These are phyloP conservation scores for Pholis gunnellus DNA, from an alignment of 2,113 vertebrate genomes.

Conservation along the genomic window DNA sequence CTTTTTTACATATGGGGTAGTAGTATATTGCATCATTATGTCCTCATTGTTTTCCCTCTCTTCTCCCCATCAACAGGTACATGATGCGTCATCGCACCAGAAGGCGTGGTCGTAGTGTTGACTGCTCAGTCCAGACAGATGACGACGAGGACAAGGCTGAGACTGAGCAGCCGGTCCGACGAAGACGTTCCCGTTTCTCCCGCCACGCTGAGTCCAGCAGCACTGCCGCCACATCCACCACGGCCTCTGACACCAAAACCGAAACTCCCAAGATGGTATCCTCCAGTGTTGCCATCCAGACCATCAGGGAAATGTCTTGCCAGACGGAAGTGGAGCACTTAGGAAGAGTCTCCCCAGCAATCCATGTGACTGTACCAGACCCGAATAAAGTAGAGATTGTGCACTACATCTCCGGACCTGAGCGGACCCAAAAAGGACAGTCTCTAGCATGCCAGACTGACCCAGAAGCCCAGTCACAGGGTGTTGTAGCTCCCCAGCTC, in stretches of 20 bases:
- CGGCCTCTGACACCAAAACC: slow-evolving; percentile 83
- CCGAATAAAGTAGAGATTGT: slow-evolving; percentile 94
- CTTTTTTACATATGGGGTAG: background rate
- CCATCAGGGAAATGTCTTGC: slow-evolving; percentile 86
- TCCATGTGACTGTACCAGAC: slow-evolving; percentile 93
- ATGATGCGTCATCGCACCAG: slow-evolving; percentile 87
- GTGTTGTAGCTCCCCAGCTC: slow-evolving; percentile 91
- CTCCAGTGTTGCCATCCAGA: slow-evolving; percentile 94
- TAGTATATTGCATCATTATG: background rate
- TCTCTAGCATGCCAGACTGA: slow-evolving; percentile 98
- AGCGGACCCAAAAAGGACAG: slow-evolving; percentile 93
- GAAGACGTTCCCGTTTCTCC: slow-evolving; percentile 90
- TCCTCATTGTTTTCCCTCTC: background rate
- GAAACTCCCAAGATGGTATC: slow-evolving; percentile 82
- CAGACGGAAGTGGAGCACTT: slow-evolving; percentile 82
- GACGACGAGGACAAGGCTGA: slow-evolving; percentile 95
- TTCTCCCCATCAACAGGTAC: slow-evolving; percentile 73
- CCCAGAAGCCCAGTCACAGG: slow-evolving; percentile 90
- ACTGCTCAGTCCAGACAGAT: slow-evolving; percentile 97
- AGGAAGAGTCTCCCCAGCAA: slow-evolving; percentile 94
- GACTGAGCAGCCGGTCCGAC: slow-evolving; percentile 92
- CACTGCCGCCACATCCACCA: slow-evolving; percentile 16
- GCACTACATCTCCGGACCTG: slow-evolving; percentile 96
- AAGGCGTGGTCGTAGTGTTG: slow-evolving; percentile 90
- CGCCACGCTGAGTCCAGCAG: slow-evolving; percentile 87